Conservation (phyloP, 2,113 vertebrate species). For the Gymnobelideus leadbeateri region DNA sequence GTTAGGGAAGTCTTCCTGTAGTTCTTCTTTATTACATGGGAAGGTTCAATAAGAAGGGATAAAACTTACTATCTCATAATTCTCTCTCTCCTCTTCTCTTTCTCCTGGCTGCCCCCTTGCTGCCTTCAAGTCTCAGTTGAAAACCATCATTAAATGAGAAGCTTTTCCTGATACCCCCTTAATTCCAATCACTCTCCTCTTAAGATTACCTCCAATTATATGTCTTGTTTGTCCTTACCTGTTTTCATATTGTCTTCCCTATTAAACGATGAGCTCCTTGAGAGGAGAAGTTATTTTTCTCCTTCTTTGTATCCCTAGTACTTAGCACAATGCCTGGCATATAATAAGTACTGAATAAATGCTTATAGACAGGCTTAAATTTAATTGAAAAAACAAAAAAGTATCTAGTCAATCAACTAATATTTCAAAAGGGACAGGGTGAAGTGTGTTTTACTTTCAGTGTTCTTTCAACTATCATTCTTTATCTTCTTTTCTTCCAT, state of each 20-base stretch:
- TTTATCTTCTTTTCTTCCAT: background rate
- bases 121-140: background rate
- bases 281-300: background rate
- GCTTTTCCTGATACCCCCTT: background rate
- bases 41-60: background rate
- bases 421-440: background rate
- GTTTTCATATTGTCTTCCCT: background rate
- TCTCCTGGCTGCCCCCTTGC: background rate
- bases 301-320: too few relatives aligned
- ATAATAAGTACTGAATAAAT: background rate
- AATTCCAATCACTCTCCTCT: background rate
- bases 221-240: background rate
- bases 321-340: too few relatives aligned
- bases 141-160: background rate
- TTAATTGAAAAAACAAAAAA: too few relatives aligned
- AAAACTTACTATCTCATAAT: background rate
- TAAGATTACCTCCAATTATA: background rate
- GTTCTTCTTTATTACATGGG: background rate
- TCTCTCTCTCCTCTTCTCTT: background rate
- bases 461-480: background rate
- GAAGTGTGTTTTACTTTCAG: background rate
- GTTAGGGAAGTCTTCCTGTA: background rate
- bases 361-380: background rate
- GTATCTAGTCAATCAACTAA: background rate
- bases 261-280: background rate